Evolutionary conservation across 2,888 invertebrate genomes (phyloP).

Genomic region (Papilio protenor): DNA sequence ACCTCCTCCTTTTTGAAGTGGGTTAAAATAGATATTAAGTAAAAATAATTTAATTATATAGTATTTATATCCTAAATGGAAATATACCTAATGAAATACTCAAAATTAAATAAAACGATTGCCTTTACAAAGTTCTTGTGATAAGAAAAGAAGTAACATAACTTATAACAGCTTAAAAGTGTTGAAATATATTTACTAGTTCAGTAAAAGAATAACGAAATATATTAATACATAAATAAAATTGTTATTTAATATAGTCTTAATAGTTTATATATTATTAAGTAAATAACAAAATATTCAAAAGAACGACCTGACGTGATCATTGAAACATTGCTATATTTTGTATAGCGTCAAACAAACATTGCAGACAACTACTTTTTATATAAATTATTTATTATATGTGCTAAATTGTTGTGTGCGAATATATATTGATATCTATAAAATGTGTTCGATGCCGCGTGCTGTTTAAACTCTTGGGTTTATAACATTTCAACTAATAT

Average conservation of each 20-base stretch:
- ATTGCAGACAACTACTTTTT: slow-evolving; percentile 35
- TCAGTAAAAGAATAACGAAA: background rate
- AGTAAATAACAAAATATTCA: background rate
- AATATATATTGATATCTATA: slow-evolving; percentile 47
- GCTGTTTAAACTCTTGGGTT: background rate
- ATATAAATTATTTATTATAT: slow-evolving; percentile 47
- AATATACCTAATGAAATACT: background rate
- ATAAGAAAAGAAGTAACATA: background rate
- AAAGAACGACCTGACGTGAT: background rate
- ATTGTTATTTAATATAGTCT: no score
- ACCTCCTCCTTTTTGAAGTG: no score
- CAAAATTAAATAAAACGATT: background rate
- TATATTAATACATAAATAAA: background rate
- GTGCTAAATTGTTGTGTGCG: slow-evolving; percentile 51
- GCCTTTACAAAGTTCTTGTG: background rate
- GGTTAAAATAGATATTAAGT: no score
- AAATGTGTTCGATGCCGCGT: slow-evolving; percentile 43
- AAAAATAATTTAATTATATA: no score
- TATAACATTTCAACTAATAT: background rate
- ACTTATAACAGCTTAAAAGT: background rate
- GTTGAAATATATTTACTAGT: background rate
- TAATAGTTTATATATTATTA: no score
- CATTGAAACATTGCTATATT: background rate
- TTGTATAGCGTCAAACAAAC: background rate
- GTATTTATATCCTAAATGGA: background rate